These are phyloP conservation scores for Heteronetta atricapilla DNA, from an alignment of 2,113 vertebrate genomes.

Conservation along the genomic window DNA sequence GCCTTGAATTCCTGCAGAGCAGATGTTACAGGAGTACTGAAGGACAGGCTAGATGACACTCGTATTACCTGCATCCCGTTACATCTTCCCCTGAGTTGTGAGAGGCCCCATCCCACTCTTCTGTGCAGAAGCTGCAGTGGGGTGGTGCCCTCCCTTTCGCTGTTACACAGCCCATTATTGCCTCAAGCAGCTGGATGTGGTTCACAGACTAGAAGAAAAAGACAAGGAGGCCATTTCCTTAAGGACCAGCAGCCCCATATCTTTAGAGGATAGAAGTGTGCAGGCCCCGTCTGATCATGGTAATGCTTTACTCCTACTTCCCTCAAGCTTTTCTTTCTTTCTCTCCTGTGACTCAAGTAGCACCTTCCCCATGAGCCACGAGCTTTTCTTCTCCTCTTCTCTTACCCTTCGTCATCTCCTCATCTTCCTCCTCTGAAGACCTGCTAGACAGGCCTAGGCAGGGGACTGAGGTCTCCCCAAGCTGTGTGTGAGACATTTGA, in stretches of 20 bases:
- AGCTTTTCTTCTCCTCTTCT: neutral
- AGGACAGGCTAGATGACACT: neutral
- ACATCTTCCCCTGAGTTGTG: neutral
- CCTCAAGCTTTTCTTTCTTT: neutral
- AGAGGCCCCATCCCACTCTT: neutral
- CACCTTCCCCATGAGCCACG: neutral
- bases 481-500: rapidly evolving
- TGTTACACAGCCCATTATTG: neutral
- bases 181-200: neutral
- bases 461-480: neutral
- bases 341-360: neutral
- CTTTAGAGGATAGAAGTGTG: neutral
- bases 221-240: neutral
- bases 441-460: neutral
- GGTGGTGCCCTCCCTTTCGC: neutral
- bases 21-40: neutral
- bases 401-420: neutral
- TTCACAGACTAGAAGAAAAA: neutral
- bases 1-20: neutral
- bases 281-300: neutral
- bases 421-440: neutral
- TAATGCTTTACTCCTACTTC: neutral
- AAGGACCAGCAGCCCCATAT: neutral
- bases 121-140: neutral
- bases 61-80: rapidly evolving